These are phyloP conservation scores for Galagoides demidoff DNA, from an alignment of 2,797 vertebrate genomes.

Conservation along the genomic window DNA sequence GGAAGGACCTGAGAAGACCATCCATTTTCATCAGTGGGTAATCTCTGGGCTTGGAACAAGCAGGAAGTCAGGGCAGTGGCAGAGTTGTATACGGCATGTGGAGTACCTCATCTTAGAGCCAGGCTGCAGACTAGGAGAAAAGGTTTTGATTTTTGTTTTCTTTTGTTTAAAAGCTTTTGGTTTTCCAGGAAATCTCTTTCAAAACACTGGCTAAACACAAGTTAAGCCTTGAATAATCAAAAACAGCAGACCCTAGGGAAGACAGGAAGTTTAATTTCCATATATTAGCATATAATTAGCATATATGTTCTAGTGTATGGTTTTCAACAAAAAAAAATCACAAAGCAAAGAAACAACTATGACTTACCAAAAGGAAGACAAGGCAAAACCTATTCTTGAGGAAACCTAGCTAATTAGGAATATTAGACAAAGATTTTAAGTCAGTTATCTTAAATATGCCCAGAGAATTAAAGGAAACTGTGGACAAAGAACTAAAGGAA, in stretches of 20 bases:
- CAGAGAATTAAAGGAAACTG: neutral
- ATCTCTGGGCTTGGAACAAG: neutral
- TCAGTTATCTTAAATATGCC: neutral
- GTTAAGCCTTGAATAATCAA: neutral
- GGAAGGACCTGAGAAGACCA: neutral
- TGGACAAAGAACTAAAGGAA: neutral
- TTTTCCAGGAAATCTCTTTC: constrained; percentile 1
- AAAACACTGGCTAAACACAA: neutral
- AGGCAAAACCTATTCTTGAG: neutral
- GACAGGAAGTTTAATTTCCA: neutral
- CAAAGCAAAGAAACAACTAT: neutral
- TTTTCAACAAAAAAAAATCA: neutral
- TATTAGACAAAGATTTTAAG: constrained; percentile 21
- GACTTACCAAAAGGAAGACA: neutral
- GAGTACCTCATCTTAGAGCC: neutral
- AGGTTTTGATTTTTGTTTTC: neutral
- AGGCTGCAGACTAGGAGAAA: neutral
- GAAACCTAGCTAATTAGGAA: neutral
- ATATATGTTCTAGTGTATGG: neutral
- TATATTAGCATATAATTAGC: neutral
- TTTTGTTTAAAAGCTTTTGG: constrained; percentile 10
- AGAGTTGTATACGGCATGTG: neutral
- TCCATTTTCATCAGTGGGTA: neutral
- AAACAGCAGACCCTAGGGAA: neutral
- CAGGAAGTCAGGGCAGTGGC: neutral